These are phyloP conservation scores for Garra rufa DNA, from an alignment of 2,113 vertebrate species.

Conservation along the genomic window DNA sequence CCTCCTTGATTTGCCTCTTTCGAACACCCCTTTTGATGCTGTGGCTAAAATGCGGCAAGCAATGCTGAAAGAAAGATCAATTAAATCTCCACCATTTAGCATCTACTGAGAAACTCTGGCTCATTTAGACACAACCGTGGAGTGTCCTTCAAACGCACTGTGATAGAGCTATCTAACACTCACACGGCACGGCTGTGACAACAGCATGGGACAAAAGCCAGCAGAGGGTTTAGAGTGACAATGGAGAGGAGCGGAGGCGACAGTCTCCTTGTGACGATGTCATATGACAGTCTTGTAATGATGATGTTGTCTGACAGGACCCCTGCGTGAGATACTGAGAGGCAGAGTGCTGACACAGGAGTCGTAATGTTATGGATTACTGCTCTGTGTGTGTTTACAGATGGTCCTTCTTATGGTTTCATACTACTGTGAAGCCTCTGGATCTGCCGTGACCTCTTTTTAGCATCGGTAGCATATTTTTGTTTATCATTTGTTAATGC, in stretches of 20 bases:
- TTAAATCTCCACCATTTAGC: constrained; percentile 24
- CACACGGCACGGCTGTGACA: constrained; percentile 26
- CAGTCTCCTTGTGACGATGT: constrained; percentile 43
- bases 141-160: constrained; percentile 42
- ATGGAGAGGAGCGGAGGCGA: constrained; percentile 48
- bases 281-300: constrained; percentile 38
- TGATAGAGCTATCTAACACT: constrained; percentile 25
- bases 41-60: not conserved
- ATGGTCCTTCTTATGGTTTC: constrained; percentile 3
- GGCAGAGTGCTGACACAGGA: constrained; percentile 36
- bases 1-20: not conserved
- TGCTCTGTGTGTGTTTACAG: not conserved
- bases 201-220: constrained; percentile 60
- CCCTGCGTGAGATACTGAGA: constrained; percentile 33
- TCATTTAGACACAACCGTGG: not conserved
- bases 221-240: constrained; percentile 53
- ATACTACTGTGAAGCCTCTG: not conserved
- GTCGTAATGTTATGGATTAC: constrained; percentile 31
- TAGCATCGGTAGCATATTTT: not conserved
- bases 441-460: constrained; percentile 26
- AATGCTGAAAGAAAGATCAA: not conserved
- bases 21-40: not conserved
- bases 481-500: not conserved
- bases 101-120: constrained; percentile 3
- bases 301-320: constrained; percentile 37